Evolutionary conservation across 2,888 invertebrate genomes (phyloP).

Genomic region (Lamellibrachia satsuma): DNA sequence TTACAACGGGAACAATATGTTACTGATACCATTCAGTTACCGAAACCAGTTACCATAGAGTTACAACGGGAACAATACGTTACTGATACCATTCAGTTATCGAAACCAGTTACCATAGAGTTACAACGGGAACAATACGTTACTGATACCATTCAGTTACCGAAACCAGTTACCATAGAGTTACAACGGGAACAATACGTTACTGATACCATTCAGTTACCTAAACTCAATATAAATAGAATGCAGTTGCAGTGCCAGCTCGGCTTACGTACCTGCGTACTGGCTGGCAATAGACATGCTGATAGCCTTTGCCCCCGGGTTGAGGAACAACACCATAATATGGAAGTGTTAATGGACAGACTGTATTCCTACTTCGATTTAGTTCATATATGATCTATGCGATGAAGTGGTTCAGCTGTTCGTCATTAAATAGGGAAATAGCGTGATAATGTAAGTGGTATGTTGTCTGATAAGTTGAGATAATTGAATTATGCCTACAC

Average conservation of each 20-base stretch:
- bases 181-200: no score
- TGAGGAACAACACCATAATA: not conserved
- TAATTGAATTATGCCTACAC: not conserved
- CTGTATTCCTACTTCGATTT: not conserved
- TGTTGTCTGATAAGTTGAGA: not conserved
- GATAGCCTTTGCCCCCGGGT: not conserved
- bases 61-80: no score
- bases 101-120: no score
- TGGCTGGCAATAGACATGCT: slow-evolving; percentile 13
- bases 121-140: no score
- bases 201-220: no score
- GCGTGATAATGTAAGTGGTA: not conserved
- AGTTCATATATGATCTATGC: not conserved
- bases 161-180: no score
- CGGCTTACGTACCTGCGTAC: not conserved
- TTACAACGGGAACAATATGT: no score
- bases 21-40: no score
- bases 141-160: no score
- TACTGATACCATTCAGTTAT: no score
- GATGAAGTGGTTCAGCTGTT: slow-evolving; percentile 5
- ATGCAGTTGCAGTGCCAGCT: not conserved
- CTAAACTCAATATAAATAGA: not conserved
- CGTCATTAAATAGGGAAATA: not conserved
- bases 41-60: no score
- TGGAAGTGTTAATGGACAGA: not conserved